phyloP scores from a whole-genome alignment of 2,888 invertebrate species.

The Palloptera scutellata region DNA sequence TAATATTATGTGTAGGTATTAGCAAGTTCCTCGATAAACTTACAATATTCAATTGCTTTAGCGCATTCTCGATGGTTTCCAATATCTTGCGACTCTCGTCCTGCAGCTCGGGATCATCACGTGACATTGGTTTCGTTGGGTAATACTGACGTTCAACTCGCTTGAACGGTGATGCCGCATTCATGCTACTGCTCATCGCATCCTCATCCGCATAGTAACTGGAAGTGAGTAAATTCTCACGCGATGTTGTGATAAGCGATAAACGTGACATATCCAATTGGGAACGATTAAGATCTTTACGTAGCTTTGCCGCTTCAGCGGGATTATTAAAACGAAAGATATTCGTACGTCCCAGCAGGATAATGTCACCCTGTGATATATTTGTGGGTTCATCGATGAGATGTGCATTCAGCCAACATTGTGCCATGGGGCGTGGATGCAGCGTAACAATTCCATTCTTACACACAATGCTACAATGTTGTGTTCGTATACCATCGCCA shows the following conservation, averaged over 20 bases:
- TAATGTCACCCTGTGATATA: constrained; percentile 82
- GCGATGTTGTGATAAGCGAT: constrained; percentile 78
- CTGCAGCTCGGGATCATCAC: constrained; percentile 71
- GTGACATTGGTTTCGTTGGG: constrained; percentile 60
- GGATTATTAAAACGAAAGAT: constrained; percentile 92
- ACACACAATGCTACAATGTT: constrained; percentile 80
- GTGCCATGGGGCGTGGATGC: constrained; percentile 75
- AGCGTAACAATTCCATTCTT: constrained; percentile 77
- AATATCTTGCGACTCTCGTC: constrained; percentile 73
- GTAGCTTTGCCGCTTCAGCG: constrained; percentile 83
- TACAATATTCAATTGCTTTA: constrained; percentile 68
- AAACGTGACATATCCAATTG: constrained; percentile 80
- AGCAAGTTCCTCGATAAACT: constrained; percentile 27
- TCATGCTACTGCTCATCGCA: constrained; percentile 42
- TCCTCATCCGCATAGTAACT: constrained; percentile 61
- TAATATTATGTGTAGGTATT: too few species aligned
- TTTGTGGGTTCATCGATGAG: constrained; percentile 80
- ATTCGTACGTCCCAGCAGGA: constrained; percentile 79
- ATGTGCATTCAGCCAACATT: constrained; percentile 85
- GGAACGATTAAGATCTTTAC: constrained; percentile 74
- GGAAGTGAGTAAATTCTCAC: constrained; percentile 71
- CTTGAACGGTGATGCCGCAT: constrained; percentile 54
- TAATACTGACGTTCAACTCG: constrained; percentile 60
- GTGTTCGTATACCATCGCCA: constrained; percentile 79
- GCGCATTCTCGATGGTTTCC: constrained; percentile 74